These are phyloP conservation scores for Strix uralensis DNA, from an alignment of 2,113 vertebrate species.

Conservation along the genomic window DNA sequence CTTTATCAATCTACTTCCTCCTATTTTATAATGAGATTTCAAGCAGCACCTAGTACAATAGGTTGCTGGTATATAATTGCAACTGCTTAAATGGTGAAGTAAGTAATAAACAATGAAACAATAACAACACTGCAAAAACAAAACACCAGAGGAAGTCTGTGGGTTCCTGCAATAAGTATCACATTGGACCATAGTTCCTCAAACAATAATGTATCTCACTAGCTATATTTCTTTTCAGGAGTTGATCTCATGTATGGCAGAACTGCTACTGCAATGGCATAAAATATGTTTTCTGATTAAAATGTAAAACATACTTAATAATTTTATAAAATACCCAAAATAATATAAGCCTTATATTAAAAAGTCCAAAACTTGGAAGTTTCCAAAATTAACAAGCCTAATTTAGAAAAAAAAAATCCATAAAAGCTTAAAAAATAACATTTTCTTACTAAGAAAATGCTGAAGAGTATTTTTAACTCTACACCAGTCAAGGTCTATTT, in stretches of 20 bases:
- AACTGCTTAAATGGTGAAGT: background rate
- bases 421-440: rapidly evolving
- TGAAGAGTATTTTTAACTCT: background rate
- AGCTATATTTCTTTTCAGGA: background rate
- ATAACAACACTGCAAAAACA: background rate
- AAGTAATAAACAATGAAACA: background rate
- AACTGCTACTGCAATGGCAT: background rate
- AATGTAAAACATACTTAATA: background rate
- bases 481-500: background rate
- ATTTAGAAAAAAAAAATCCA: background rate
- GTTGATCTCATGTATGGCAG: background rate
- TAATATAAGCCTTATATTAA: background rate
- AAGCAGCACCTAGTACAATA: background rate
- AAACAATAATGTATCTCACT: background rate
- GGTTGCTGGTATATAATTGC: background rate
- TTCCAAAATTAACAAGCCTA: background rate
- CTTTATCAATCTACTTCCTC: background rate
- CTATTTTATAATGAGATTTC: background rate
- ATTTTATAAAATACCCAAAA: background rate
- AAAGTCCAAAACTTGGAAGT: background rate
- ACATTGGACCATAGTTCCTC: background rate
- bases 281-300: background rate
- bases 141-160: background rate
- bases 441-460: background rate
- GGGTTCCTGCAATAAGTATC: background rate